Conservation (phyloP, 1,140 invertebrate species). For the Bombus confusus region DNA sequence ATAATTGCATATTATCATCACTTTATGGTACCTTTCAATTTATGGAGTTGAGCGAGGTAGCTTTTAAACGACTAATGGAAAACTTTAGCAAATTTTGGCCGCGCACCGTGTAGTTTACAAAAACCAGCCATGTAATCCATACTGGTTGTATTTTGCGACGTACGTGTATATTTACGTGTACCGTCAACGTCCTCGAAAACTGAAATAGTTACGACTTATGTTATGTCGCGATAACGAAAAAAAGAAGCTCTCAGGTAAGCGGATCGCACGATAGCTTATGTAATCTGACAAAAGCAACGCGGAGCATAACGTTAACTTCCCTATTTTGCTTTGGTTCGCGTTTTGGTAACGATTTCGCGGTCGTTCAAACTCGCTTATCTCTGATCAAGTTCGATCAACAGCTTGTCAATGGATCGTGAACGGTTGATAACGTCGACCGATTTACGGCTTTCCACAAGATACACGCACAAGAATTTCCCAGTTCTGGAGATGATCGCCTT, state of each 20-base stretch:
- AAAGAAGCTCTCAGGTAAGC: constrained; percentile 29
- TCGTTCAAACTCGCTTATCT: constrained; percentile 43
- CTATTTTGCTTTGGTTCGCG: background rate
- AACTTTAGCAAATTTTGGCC: too few relatives aligned
- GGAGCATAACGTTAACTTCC: background rate
- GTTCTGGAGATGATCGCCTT: background rate
- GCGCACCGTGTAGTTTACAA: constrained; percentile 55
- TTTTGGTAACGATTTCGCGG: constrained; percentile 25
- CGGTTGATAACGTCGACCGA: background rate
- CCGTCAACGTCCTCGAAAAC: constrained; percentile 66
- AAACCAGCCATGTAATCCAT: constrained; percentile 51
- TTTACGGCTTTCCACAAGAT: too few relatives aligned
- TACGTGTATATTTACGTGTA: background rate
- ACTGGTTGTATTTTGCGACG: background rate
- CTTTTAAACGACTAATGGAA: background rate
- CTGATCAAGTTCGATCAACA: constrained; percentile 28
- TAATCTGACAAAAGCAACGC: constrained; percentile 25
- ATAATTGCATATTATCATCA: too few relatives aligned
- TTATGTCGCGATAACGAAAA: constrained; percentile 45
- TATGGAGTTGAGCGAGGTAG: too few relatives aligned
- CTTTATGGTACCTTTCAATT: too few relatives aligned
- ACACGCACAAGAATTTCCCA: background rate
- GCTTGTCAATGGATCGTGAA: constrained; percentile 6
- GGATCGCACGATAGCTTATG: constrained; percentile 36
- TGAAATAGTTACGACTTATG: constrained; percentile 69